phyloP scores from a whole-genome alignment of 2,797 vertebrate species.

The Sciurus vulgaris region DNA sequence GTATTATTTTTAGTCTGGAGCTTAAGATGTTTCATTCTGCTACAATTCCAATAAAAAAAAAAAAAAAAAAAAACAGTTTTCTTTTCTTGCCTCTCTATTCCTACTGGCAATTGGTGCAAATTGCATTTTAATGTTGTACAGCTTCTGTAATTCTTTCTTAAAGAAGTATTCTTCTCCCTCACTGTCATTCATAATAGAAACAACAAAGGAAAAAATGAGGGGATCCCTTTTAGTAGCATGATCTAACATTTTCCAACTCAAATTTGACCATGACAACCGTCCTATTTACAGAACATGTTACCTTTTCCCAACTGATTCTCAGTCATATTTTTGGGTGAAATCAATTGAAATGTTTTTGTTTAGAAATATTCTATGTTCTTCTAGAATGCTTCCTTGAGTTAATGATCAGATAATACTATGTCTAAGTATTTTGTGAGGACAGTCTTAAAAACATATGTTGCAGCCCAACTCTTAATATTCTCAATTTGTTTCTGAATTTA shows the following conservation, averaged over 20 bases:
- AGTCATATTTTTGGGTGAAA: not conserved
- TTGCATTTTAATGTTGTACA: conserved; percentile 26
- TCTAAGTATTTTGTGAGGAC: not conserved
- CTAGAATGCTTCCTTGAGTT: not conserved
- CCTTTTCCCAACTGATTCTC: not conserved
- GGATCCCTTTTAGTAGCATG: not conserved
- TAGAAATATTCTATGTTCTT: not conserved
- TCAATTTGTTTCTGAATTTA: not conserved
- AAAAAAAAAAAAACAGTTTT: conserved; percentile 50
- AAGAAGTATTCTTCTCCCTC: not conserved
- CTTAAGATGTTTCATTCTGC: conserved; percentile 40
- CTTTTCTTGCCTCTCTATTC: not conserved
- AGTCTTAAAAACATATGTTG: not conserved
- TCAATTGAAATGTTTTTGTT: not conserved
- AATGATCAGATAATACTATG: not conserved
- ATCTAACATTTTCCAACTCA: not conserved
- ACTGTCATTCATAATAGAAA: conserved; percentile 4
- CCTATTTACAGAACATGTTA: not conserved
- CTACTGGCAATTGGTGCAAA: conserved; percentile 29
- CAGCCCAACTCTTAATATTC: not conserved
- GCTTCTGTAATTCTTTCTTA: conserved; percentile 35
- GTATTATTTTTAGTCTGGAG: conserved; percentile 54
- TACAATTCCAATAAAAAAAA: conserved; percentile 38
- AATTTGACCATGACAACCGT: not conserved
- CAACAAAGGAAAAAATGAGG: not conserved